Percentiles rank a stretch among this genome's conserved stretches.
Conservation (phyloP, 2,113 vertebrate species). For the Sorex fumeus region DNA sequence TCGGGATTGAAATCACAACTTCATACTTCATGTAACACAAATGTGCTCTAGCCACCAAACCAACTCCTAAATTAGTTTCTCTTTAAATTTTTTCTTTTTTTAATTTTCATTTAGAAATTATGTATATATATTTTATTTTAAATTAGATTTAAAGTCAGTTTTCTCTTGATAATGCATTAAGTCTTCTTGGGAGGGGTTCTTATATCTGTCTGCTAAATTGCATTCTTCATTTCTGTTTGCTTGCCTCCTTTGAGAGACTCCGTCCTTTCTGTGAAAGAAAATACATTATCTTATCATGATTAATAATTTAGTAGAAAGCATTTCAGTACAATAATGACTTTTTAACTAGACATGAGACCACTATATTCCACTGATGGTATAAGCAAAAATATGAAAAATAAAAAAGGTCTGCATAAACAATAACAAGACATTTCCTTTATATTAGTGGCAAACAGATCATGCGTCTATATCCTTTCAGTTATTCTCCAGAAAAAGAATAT, state of each 20-base stretch:
- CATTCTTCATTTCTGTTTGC: constrained; percentile 46
- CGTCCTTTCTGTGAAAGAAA: constrained; percentile 49
- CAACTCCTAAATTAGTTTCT: no score
- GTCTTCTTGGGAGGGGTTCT: constrained; percentile 14
- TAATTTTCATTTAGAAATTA: no score
- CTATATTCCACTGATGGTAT: constrained; percentile 28
- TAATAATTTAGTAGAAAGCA: constrained; percentile 62
- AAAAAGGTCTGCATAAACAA: background rate
- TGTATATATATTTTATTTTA: constrained; percentile 18
- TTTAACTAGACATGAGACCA: constrained; percentile 1
- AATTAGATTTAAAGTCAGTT: constrained; percentile 56
- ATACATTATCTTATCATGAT: constrained; percentile 25
- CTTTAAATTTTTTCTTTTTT: no score
- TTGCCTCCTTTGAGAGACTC: background rate
- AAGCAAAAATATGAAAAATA: background rate
- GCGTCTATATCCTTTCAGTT: background rate
- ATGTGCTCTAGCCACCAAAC: no score
- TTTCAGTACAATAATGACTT: constrained; percentile 44
- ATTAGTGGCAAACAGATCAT: constrained; percentile 36
- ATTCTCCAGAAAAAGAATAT: constrained; percentile 58
- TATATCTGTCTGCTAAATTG: constrained; percentile 17
- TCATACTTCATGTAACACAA: no score
- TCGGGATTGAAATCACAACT: no score
- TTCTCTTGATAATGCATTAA: background rate
- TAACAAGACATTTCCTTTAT: constrained; percentile 37